Base-by-base conservation (phyloP, 1,140 invertebrate genomes). In the Cotesia typhae region DNA sequence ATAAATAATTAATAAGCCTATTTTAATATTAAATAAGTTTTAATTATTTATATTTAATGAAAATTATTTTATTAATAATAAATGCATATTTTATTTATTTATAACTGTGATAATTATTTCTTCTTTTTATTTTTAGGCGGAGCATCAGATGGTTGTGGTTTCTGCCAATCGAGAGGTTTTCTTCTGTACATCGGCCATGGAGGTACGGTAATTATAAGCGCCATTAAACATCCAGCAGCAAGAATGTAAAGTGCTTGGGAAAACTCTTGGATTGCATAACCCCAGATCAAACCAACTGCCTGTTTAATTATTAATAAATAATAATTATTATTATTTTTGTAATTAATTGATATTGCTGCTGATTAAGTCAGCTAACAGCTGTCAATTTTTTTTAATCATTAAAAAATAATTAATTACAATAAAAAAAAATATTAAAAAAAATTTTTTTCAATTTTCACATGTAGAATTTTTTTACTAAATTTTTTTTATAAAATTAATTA, bases 181-280 rank as follows among this genome's bases (percentile, higher is more conserved):
- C 90, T 89, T 38, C 95, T 89, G 80, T 95, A 98, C 90, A 97
- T 94, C 0, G 96, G 95, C 96, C 96, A 98, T 9, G 96, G 95
- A 55, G 96, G 96, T 80, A 98, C 88, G 2, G 94, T 95, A 5
- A 95, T 85, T 79, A 98, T 85, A 51, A 93, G 91, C 63, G 95
- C 95, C 73, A 98, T 86, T 0, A 94, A 85, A 83, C 97, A 97
- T 74, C 96, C 96, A 79, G 93, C 95, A 28, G 92, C 94, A n/a
- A 98, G 87, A 80, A 97, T 95, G 72, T 96, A 96, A 17, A 98
- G 93, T 4, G 96, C 97, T 83, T 97, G 95, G 0, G 96, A 98
- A 83, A 98, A 98, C 85, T 97, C 95, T 86, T 98, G 96, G 79
- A 96, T 95, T 20, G 95, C 90, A 72, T 96, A 97, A n/a, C 96